phyloP scores from a whole-genome alignment of 2,888 invertebrate genomes.

The Sycophila texana region DNA sequence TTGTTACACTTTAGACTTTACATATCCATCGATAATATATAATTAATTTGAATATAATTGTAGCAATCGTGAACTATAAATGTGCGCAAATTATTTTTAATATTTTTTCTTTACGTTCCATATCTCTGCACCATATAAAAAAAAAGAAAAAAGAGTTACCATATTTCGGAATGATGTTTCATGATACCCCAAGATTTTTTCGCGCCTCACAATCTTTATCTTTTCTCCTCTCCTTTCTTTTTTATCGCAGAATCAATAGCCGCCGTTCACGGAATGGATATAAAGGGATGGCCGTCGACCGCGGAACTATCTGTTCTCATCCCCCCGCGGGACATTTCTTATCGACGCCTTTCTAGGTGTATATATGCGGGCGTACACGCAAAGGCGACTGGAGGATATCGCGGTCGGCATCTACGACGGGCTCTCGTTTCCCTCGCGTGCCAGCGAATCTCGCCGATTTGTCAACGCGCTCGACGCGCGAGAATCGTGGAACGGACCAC shows the following conservation, averaged over 20 bases:
- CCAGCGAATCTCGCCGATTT: conserved; percentile 67
- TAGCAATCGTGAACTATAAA: too few relatives aligned
- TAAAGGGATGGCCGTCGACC: conserved; percentile 19
- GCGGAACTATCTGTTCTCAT: conserved; percentile 34
- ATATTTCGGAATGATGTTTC: too few relatives aligned
- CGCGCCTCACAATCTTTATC: not conserved
- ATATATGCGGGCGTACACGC: not conserved
- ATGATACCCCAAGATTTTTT: not conserved
- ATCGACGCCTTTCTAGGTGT: conserved; percentile 21
- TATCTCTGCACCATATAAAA: too few relatives aligned
- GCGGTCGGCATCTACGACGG: conserved; percentile 60
- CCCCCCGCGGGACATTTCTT: conserved; percentile 29
- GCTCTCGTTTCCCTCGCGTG: conserved; percentile 62
- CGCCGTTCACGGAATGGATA: conserved; percentile 34
- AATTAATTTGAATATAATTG: too few relatives aligned
- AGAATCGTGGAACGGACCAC: conserved; percentile 5
- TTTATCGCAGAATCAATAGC: conserved; percentile 48
- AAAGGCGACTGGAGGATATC: conserved; percentile 20
- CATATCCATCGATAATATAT: too few relatives aligned
- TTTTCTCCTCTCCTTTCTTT: conserved; percentile 7
- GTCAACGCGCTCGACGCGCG: conserved; percentile 59
- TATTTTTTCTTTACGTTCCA: too few relatives aligned
- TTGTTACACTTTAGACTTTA: too few relatives aligned
- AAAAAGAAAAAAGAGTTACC: too few relatives aligned
- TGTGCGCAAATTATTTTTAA: too few relatives aligned